Conservation (phyloP, 2,797 vertebrate species). For the Dermochelys coriacea region DNA sequence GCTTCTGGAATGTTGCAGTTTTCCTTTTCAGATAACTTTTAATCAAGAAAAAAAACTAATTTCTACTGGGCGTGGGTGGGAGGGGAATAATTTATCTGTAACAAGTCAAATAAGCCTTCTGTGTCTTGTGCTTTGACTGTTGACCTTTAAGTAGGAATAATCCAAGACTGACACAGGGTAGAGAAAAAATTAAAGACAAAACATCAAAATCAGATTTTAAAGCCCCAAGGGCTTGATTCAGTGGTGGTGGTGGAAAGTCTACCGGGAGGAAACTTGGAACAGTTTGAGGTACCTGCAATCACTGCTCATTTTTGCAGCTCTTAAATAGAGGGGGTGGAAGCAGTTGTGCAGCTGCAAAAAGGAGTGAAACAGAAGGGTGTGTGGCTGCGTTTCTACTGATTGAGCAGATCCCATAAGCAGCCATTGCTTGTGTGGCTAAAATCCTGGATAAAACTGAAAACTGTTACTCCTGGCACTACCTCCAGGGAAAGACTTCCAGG, state of each 20-base stretch:
- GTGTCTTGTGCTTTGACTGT: neutral
- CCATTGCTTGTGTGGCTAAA: neutral
- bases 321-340: neutral
- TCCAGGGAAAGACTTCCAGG: neutral
- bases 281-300: neutral
- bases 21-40: neutral
- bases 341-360: neutral
- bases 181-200: neutral
- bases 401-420: neutral
- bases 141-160: neutral
- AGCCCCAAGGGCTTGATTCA: neutral
- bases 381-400: neutral
- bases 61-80: neutral
- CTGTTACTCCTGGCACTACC: accelerated
- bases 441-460: neutral
- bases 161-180: neutral
- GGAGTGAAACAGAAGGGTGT: no score
- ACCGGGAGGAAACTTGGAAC: neutral
- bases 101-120: neutral
- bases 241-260: neutral
- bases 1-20: neutral
- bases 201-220: neutral
- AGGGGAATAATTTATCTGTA: neutral
- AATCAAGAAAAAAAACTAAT: neutral
- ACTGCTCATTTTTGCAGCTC: neutral